Percentiles rank a stretch among this genome's conserved stretches.
Evolutionary conservation across 2,888 invertebrate species (phyloP).

Genomic region (Corbicula japonica): DNA sequence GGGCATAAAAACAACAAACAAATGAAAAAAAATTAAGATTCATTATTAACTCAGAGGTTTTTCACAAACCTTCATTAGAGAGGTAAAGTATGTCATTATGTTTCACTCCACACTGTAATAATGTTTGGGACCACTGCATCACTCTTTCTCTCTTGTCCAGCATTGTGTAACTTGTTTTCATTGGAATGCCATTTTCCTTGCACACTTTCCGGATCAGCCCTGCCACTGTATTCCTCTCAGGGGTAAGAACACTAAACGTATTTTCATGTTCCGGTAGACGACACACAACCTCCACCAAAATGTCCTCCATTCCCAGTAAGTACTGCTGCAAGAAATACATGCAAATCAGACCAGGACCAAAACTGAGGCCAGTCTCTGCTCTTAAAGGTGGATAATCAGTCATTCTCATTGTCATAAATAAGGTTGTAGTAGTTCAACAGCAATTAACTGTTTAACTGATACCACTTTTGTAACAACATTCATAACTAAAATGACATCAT

Average conservation of each 20-base stretch:
- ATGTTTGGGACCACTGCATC: constrained; percentile 75
- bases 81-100: constrained; percentile 83
- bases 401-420: too few species aligned
- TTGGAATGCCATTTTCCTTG: constrained; percentile 70
- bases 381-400: too few species aligned
- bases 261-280: constrained; percentile 70
- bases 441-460: too few species aligned
- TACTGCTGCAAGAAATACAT: too few species aligned
- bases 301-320: constrained; percentile 56
- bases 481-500: too few species aligned
- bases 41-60: too few species aligned
- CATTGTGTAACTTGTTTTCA: constrained; percentile 76
- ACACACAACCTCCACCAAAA: constrained; percentile 70
- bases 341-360: too few species aligned
- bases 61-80: constrained; percentile 76
- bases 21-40: too few species aligned
- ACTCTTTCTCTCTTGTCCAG: constrained; percentile 74
- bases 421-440: too few species aligned
- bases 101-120: constrained; percentile 75
- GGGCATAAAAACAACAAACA: too few species aligned
- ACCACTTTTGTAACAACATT: too few species aligned
- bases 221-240: constrained; percentile 67
- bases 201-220: constrained; percentile 73
- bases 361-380: too few species aligned
- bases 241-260: constrained; percentile 61